Base-by-base conservation (phyloP, 1,140 invertebrate species). In the Sinonovacula constricta region DNA sequence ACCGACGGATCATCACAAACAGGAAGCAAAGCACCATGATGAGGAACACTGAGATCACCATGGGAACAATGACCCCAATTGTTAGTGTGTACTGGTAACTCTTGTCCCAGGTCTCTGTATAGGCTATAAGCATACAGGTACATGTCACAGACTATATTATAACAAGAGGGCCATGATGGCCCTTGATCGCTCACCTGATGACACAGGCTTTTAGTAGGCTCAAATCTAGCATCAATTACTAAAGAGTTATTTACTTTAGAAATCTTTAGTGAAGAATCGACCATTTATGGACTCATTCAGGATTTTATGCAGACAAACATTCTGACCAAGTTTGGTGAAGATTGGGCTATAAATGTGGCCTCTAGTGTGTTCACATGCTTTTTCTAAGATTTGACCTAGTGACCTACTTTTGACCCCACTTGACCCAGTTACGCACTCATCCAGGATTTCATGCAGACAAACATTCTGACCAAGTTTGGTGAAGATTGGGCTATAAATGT, bases 21-120 rank as follows among this genome's bases (percentile, higher is more conserved):
- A 85, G 69, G 1, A 85, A 71, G 33, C 83, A 82, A 67, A 85
- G 81, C 65, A 85, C 76, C 26, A 85, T 72, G 49, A 85, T 77
- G 18, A 85, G 75, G 65, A 85, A 82, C 22, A 81, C 65, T 39
- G 76, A 76, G 26, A 85, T 76, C 34, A 83, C 83, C 45, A 85
- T 79, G 26, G 83, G 83, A 33, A 85, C 78, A 33, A 85, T 85
- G 33, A 85, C 80, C 33, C 81, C 77, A n/a, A 82, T 78, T 2
- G 75, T 83, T 14, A 83, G 56, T 10, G 79, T 81, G 39, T 79
- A 81, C 18, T 78, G 75, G 30, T 78, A 78, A 39, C 75, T 78
- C 45, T 78, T 78, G 26, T 63, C 36, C 70, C 70, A 34, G 2
- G 22, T 49, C 10, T 49, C 28, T n/a, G 30, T 59, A 26, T 62